Conservation (phyloP, 2,113 vertebrate species). For the Meleagris gallopavo region DNA sequence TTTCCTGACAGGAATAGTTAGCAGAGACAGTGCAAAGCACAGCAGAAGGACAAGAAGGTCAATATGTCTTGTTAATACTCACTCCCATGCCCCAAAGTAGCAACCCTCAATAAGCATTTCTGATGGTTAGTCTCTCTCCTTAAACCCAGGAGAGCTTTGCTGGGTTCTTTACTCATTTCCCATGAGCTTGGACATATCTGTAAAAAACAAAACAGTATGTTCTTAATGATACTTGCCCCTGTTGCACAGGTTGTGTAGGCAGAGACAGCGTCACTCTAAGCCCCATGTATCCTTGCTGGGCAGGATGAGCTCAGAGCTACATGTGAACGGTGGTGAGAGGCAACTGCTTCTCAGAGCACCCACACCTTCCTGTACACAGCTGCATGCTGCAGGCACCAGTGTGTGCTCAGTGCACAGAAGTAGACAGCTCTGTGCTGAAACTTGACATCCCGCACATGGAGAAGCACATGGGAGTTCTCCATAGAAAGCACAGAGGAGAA, state of each 20-base stretch:
- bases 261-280: not conserved
- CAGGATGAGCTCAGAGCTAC: not conserved
- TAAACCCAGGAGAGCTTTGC: not conserved
- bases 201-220: not conserved
- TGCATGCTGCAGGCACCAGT: not conserved
- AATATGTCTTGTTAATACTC: not conserved
- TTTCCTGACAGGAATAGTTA: not conserved
- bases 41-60: not conserved
- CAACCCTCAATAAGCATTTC: not conserved
- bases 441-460: not conserved
- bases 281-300: not conserved
- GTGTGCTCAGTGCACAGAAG: not conserved
- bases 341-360: not conserved
- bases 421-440: not conserved
- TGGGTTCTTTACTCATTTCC: not conserved
- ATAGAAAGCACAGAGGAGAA: not conserved
- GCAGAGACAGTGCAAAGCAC: not conserved
- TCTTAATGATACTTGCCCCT: not conserved
- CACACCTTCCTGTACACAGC: not conserved
- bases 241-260: not conserved
- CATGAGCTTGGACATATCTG: not conserved
- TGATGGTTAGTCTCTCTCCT: not conserved
- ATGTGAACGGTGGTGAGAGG: not conserved
- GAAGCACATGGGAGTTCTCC: not conserved
- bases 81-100: not conserved